These are phyloP conservation scores for Drosophila sulfurigaster DNA, from an alignment of 1,140 invertebrate genomes.

Conservation along the genomic window DNA sequence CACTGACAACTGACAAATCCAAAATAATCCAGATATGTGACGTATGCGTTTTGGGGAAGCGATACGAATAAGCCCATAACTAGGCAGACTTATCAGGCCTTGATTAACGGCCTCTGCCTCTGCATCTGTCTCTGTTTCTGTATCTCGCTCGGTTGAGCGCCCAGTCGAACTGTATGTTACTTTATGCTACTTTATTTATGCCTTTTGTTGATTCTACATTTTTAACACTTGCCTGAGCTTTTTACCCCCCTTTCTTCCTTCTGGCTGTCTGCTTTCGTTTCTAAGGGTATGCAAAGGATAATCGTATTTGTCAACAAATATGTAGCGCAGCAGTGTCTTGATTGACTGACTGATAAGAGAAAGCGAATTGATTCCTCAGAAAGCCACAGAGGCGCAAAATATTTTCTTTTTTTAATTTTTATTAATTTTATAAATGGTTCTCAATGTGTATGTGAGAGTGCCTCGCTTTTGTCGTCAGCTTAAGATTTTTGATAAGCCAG, in stretches of 20 bases:
- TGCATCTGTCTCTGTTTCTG: not conserved
- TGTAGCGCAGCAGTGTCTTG: not conserved
- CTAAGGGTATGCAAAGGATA: constrained; percentile 6
- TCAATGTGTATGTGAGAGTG: constrained; percentile 24
- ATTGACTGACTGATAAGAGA: constrained; percentile 5
- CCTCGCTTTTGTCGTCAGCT: constrained; percentile 62
- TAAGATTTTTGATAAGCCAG: constrained; percentile 79
- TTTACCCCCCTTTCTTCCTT: not conserved
- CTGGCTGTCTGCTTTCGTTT: too few species aligned
- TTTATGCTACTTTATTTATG: constrained; percentile 14
- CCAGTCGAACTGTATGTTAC: not conserved
- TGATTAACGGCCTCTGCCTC: constrained; percentile 59
- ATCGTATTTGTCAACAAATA: not conserved
- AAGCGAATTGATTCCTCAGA: constrained; percentile 34
- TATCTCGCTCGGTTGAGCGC: constrained; percentile 5
- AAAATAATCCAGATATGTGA: constrained; percentile 34
- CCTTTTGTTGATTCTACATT: constrained; percentile 27
- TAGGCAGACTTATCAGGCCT: constrained; percentile 51
- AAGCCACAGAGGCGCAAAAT: constrained; percentile 6
- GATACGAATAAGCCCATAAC: constrained; percentile 11
- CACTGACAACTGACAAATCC: constrained; percentile 38
- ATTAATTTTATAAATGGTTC: constrained; percentile 65
- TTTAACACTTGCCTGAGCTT: constrained; percentile 51
- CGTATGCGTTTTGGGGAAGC: constrained; percentile 12
- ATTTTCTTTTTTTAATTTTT: constrained; percentile 14